phyloP scores from a whole-genome alignment of 2,113 vertebrate genomes.

The Copsychus sechellarum region DNA sequence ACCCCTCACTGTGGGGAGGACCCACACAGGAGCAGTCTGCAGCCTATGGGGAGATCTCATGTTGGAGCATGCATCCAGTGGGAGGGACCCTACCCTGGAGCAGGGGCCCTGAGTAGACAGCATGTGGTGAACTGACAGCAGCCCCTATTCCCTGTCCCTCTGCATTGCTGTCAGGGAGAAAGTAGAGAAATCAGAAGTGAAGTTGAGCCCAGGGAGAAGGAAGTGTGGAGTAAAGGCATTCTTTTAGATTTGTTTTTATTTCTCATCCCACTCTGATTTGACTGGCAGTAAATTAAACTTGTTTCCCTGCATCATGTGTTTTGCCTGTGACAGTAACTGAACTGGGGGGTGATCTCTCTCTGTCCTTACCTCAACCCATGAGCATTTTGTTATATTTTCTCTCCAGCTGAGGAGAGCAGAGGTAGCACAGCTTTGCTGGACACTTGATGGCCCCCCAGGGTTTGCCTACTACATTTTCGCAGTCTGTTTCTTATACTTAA shows the following conservation, averaged over 20 bases:
- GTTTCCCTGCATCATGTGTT: background rate
- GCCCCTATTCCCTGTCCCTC: background rate
- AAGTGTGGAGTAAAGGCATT: accelerated
- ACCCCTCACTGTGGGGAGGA: background rate
- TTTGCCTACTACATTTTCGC: background rate
- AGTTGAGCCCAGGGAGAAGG: background rate
- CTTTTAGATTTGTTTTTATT: background rate
- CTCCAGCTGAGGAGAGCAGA: background rate
- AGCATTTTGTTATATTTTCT: background rate
- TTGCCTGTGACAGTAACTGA: background rate
- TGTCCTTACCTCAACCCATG: accelerated
- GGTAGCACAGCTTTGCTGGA: background rate
- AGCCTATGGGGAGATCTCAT: background rate
- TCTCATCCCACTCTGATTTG: background rate
- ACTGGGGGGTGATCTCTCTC: background rate
- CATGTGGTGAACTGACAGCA: background rate
- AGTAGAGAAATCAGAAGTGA: background rate
- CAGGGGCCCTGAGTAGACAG: background rate
- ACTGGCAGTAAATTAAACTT: background rate
- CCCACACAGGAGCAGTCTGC: background rate
- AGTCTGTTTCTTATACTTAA: background rate
- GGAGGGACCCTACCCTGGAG: background rate
- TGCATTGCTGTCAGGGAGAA: background rate
- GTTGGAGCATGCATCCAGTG: background rate
- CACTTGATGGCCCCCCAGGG: background rate